Evolutionary conservation across 64 coral and sea anemone species (phyloP).

Genomic region (Montipora capricornis): DNA sequence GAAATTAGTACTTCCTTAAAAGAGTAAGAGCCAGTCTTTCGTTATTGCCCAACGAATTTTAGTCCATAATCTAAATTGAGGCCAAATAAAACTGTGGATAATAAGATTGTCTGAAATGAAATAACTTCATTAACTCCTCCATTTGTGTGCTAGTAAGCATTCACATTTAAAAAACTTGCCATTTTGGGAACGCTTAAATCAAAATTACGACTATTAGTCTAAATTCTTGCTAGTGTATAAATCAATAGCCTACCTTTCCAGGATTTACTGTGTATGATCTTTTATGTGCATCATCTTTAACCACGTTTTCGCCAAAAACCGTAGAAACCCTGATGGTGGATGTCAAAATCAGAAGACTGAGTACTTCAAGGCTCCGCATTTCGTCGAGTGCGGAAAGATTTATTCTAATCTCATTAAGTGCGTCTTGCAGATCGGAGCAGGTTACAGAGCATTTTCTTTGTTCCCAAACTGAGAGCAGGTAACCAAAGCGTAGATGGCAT

Average conservation of each 20-base stretch:
- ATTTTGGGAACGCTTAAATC: not conserved
- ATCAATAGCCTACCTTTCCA: conserved; percentile 34
- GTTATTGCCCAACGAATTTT: no score
- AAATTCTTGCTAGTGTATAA: not conserved
- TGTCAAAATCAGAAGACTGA: not conserved
- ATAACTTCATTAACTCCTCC: not conserved
- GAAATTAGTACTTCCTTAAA: no score
- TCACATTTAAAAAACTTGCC: no score
- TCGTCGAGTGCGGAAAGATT: not conserved
- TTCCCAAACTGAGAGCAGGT: not conserved
- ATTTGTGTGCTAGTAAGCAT: no score
- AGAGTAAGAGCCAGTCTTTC: no score
- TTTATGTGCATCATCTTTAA: not conserved
- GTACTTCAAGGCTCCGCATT: not conserved
- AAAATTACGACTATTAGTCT: not conserved
- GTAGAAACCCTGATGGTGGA: not conserved
- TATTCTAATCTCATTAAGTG: not conserved
- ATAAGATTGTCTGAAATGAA: not conserved
- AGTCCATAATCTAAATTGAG: no score
- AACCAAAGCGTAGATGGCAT: not conserved
- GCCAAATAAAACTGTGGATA: not conserved
- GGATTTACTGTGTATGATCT: conserved; percentile 39
- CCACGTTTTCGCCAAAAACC: not conserved
- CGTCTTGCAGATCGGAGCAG: conserved; percentile 6
- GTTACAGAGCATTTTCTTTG: not conserved